Evolutionary conservation across 2,888 invertebrate species (phyloP), one percentile per base, ranked within the genome.

Genomic region (Tenthredo notha): DNA sequence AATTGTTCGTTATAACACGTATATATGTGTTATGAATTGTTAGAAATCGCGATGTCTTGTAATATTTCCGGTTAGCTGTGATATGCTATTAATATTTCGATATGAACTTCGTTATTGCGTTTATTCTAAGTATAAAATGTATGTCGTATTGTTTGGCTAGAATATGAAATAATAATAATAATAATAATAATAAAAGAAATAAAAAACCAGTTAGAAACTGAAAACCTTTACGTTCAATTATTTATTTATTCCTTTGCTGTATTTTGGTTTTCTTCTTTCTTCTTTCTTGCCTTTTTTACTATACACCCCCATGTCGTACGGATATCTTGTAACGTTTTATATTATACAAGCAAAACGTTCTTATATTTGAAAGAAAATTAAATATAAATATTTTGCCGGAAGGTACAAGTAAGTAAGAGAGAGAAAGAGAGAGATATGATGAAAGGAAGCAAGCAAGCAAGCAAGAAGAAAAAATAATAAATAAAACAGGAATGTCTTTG

Each of bases 371-470:
- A 67, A n/a, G 54, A 54, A 54, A 54, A 54, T 54, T 54, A n/a
- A n/a, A 54, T 54, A n/a, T n/a, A 54, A 54, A 54, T 54, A 54
- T 54, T 5, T 33, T 40, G 9, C n/a, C 15, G 37, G 54, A 58
- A 50, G 37, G 29, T n/a, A 43, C 43, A 70, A 47, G 80, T 61
- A 37, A 37, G 6, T 37, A 25, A 61, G 82, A 65, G 33, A 43
- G 80, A 83, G 80, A 84, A 29, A 84, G 40, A 61, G 43, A 61
- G 65, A 65, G 54, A 43, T 40, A 83, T 37, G 33, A 58, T 1
- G 29, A 54, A 40, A 25, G n/a, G 21, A 2, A 21, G 21, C 25
- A 5, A 21, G 37, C 12, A 58, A 75, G 47, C 47, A 47, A 58
- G 83, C 25, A 43, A 54, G 15, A 21, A 70, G 37, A 33, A 65